Percentiles rank a stretch among this genome's conserved stretches.
Evolutionary conservation across 2,113 vertebrate species (phyloP).

Genomic region (Gallinago media): DNA sequence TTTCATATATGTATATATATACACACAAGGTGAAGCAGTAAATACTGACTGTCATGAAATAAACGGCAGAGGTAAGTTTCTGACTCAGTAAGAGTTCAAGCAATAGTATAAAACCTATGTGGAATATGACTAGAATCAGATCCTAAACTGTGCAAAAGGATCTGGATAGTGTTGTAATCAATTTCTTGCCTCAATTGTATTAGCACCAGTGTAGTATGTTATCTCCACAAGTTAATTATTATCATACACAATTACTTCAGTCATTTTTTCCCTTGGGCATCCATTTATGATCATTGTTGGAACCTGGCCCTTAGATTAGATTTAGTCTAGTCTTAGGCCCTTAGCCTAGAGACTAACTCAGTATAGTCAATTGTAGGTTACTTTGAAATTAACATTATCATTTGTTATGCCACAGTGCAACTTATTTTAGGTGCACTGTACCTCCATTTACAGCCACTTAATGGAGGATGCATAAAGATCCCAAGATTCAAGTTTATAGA

Average conservation of each 20-base stretch:
- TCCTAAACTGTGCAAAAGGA: not conserved
- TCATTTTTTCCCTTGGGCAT: not conserved
- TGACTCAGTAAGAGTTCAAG: not conserved
- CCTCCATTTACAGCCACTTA: not conserved
- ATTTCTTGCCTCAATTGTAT: not conserved
- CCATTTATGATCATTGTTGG: rapidly evolving
- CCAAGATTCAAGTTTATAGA: not conserved
- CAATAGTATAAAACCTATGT: not conserved
- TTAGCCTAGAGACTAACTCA: not conserved
- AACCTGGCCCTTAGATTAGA: not conserved
- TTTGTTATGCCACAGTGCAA: not conserved
- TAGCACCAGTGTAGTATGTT: not conserved
- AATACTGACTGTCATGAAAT: not conserved
- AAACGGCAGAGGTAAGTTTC: not conserved
- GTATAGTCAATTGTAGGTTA: not conserved
- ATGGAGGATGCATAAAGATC: not conserved
- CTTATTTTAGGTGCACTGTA: not conserved
- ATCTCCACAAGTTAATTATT: not conserved
- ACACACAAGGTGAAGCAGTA: not conserved
- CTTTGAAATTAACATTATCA: not conserved
- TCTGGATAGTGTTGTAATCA: not conserved
- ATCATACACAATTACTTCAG: not conserved
- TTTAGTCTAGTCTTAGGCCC: too few relatives aligned
- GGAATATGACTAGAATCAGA: not conserved
- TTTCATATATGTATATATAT: not conserved